Evolutionary conservation across 2,797 vertebrate genomes (phyloP), one percentile per base, ranked within the genome.

Genomic region (Sebastes glaucus): DNA sequence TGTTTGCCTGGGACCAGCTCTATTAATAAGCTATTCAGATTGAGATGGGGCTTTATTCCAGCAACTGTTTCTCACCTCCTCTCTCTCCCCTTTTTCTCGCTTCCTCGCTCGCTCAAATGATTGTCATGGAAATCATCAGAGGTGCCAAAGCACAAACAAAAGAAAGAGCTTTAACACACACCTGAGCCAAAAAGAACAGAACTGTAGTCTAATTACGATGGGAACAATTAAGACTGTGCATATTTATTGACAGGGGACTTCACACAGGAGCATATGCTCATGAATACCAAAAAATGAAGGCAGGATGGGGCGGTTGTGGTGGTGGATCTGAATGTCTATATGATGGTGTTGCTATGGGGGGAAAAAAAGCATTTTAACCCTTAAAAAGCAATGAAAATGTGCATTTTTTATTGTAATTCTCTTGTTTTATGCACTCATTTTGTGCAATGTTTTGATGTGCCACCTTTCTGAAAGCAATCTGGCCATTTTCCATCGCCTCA

Each of bases 11-110:
- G 87, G 89, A 93, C 90, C 85, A 80, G 89, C 92, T 93, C 92
- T 94, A 94, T 95, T 95, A 95, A 95, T 95, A 95, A 92, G 90
- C 91, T 91, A 93, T 93, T 94, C 93, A 93, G 90, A 94, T 93
- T 92, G 86, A 93, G 91, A 94, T 89, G 90, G 88, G 91, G 91
- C 89, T 92, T 89, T 93, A 85, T 92, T 93, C 91, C 90, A 90
- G 87, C 87, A 90, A 92, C 91, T 92, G 86, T 92, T 93, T 94
- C 89, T 90, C 93, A 93, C 92, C 92, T 92, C 89, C 85, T 88
- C 74, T 25, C 81, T 77, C 77, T 80, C 46, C 85, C 74, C 70
- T 65, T 14, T 71, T 80, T 86, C 75, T 87, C 80, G 49, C 84
- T 89, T 74, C 69, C 88, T 87, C 63, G 27, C 90, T 90, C 83